These are phyloP conservation scores for Aplysia californica DNA, from an alignment of 1,140 invertebrate genomes.

Conservation along the genomic window DNA sequence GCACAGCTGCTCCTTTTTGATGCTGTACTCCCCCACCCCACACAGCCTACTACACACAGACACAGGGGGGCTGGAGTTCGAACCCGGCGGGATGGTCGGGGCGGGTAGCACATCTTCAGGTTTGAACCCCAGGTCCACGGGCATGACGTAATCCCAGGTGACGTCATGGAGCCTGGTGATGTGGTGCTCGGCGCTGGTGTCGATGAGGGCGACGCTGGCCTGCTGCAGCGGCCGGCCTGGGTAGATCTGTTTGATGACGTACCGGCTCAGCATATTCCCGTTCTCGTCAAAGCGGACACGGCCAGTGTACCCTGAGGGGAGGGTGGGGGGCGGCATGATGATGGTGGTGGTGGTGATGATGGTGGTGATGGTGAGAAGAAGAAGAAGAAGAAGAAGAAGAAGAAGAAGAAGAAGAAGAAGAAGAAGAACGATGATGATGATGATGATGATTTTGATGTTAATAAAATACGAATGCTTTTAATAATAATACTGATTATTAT, in stretches of 20 bases:
- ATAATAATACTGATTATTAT: too few species aligned
- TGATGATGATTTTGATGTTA: too few species aligned
- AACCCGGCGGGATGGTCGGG: background rate
- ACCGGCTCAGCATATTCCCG: constrained; percentile 32
- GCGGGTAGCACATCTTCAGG: background rate
- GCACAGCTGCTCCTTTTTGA: constrained; percentile 11
- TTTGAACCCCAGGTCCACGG: background rate
- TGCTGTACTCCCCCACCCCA: constrained; percentile 8
- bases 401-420: too few species aligned
- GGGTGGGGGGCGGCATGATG: too few species aligned
- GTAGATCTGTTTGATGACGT: constrained; percentile 26
- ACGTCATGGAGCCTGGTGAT: background rate
- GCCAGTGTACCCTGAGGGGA: constrained; percentile 15
- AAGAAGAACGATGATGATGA: too few species aligned
- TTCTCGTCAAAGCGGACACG: constrained; percentile 27
- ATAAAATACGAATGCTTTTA: too few species aligned
- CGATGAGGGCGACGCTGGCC: constrained; percentile 8
- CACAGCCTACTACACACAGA: constrained; percentile 38
- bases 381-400: too few species aligned
- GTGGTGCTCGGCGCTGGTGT: background rate
- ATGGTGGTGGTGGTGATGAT: too few species aligned
- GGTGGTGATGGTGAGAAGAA: too few species aligned
- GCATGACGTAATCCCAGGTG: background rate
- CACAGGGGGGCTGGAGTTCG: constrained; percentile 9
- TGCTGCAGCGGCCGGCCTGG: background rate